These are phyloP conservation scores for Chironomus striatipennis DNA, from an alignment of 1,140 invertebrate genomes.

Conservation along the genomic window DNA sequence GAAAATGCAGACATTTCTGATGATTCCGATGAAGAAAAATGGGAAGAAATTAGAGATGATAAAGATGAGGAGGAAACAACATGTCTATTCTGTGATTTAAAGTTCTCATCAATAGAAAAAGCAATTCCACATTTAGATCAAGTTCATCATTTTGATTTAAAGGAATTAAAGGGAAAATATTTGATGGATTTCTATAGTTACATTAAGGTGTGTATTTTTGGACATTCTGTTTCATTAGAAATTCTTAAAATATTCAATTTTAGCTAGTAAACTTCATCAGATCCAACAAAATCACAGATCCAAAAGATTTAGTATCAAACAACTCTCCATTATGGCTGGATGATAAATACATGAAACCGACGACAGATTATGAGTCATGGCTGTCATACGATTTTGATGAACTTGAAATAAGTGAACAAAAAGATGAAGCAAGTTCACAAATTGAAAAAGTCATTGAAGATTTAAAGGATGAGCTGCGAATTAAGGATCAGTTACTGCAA, in stretches of 20 bases:
- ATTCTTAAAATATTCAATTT: not conserved
- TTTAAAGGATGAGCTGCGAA: conserved; percentile 31
- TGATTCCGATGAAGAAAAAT: conserved; percentile 42
- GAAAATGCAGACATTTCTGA: conserved; percentile 34
- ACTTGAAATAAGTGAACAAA: conserved; percentile 23
- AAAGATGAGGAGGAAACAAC: conserved; percentile 37
- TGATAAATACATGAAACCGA: conserved; percentile 66
- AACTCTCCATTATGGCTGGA: conserved; percentile 58
- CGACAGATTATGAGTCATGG: conserved; percentile 65
- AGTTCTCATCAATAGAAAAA: conserved; percentile 44
- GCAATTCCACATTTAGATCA: conserved; percentile 48
- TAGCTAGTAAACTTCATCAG: conserved; percentile 80
- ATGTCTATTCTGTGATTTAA: conserved; percentile 50
- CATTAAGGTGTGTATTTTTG: conserved; percentile 45
- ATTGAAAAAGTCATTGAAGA: conserved; percentile 17
- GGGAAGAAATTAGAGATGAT: conserved; percentile 42
- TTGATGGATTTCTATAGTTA: conserved; percentile 76
- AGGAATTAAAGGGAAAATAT: conserved; percentile 54
- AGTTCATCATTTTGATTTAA: conserved; percentile 62
- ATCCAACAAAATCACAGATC: conserved; percentile 45
- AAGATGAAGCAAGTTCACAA: conserved; percentile 28
- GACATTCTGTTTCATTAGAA: not conserved
- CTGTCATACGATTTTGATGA: conserved; percentile 58
- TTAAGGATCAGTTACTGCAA: conserved; percentile 46
- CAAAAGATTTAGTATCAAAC: conserved; percentile 47